Evolutionary conservation across 1,140 invertebrate genomes (phyloP).

Genomic region (Potamilus streckersoni): DNA sequence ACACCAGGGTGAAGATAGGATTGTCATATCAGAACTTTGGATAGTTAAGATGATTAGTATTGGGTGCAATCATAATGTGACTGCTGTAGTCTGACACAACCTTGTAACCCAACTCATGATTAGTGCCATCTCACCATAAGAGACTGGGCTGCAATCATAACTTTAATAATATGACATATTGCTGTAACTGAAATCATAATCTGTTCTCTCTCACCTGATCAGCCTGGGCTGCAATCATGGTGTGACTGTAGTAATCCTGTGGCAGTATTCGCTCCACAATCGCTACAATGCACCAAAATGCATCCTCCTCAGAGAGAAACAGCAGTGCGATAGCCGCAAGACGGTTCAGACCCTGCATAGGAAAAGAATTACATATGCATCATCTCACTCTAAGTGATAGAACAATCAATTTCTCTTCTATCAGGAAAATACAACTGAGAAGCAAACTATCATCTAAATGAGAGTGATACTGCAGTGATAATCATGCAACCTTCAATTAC

Average conservation of each 20-base stretch:
- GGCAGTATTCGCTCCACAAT: slow-evolving; percentile 73
- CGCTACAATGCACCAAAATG: slow-evolving; percentile 74
- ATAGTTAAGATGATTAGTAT: no score
- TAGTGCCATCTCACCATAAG: slow-evolving; percentile 68
- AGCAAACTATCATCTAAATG: no score
- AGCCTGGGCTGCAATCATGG: slow-evolving; percentile 72
- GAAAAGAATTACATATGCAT: slow-evolving; percentile 1
- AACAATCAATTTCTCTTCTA: no score
- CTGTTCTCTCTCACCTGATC: slow-evolving; percentile 69
- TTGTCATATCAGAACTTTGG: no score
- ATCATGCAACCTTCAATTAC: no score
- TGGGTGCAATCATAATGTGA: slow-evolving; percentile 68
- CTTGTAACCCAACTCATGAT: not conserved
- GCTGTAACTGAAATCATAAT: not conserved
- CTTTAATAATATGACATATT: slow-evolving; percentile 69
- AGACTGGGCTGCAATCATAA: slow-evolving; percentile 71
- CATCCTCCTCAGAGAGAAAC: slow-evolving; percentile 73
- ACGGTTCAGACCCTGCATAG: slow-evolving; percentile 72
- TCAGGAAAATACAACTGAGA: no score
- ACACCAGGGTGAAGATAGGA: no score
- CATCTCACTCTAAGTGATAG: no score
- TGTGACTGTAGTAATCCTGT: slow-evolving; percentile 70
- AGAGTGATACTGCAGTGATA: no score
- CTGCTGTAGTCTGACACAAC: slow-evolving; percentile 69
- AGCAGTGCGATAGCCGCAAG: slow-evolving; percentile 72